Evolutionary conservation across 2,797 vertebrate genomes (phyloP).

Genomic region (Ispidina picta): DNA sequence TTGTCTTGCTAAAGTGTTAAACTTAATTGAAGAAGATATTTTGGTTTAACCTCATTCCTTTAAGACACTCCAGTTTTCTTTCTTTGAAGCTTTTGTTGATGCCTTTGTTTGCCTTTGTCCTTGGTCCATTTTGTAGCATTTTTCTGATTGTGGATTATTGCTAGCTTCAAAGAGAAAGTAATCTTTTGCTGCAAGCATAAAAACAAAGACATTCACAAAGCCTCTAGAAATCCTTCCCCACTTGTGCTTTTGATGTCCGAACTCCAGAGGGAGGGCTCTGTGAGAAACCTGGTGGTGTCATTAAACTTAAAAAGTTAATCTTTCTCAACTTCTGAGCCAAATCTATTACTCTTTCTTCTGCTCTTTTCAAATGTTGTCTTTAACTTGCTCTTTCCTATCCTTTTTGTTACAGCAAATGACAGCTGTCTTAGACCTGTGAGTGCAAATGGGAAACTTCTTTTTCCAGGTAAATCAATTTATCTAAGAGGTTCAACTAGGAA

Average conservation of each 20-base stretch:
- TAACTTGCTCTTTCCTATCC: not conserved
- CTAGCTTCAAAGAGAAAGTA: not conserved
- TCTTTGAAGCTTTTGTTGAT: not conserved
- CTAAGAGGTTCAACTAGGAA: not conserved
- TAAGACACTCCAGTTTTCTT: not conserved
- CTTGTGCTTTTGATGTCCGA: not conserved
- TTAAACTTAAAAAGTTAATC: not conserved
- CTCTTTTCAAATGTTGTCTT: not conserved
- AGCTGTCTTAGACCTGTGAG: slow-evolving; percentile 90
- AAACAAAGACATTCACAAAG: not conserved
- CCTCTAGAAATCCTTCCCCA: not conserved
- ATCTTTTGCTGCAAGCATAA: not conserved
- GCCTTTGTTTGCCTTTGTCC: not conserved
- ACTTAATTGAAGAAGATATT: not conserved
- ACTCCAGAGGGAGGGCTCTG: not conserved
- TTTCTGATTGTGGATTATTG: not conserved
- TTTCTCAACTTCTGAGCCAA: not conserved
- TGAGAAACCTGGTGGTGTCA: not conserved
- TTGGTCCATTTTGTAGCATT: not conserved
- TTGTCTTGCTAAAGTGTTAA: not conserved
- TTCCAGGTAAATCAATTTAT: slow-evolving; percentile 84
- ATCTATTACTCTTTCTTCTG: not conserved
- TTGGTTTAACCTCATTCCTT: not conserved
- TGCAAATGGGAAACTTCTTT: slow-evolving; percentile 87
- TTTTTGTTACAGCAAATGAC: slow-evolving; percentile 76